Base-by-base conservation (phyloP, 2,888 invertebrate genomes). In the Heliothis peltigera region DNA sequence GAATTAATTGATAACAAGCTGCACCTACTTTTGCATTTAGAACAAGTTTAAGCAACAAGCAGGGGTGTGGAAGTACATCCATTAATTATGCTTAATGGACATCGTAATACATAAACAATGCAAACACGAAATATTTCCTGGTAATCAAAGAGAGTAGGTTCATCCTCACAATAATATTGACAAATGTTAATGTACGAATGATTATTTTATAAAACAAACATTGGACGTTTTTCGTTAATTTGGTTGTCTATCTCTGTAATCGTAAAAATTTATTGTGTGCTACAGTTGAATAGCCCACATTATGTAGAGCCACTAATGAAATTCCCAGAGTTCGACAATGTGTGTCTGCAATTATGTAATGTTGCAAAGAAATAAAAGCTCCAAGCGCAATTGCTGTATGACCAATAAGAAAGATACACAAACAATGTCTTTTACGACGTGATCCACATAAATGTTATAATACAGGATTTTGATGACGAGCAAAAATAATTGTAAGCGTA, bases 291-390 rank as follows among this genome's bases (percentile, higher is more conserved):
- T 59, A 66, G 48, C 51, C 46, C 51, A 61, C 52, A 55, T 64
- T 58, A 51, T 60, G 55, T 70, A 28, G 54, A 64, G 18, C 10
- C 19, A 32, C 53, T 61, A 73, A 74, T 78, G 54, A 59, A 65
- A 70, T 28, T 60, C 32, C 8, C 48, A 58, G 63, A 48, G n/a
- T 51, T 62, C 54, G 52, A 51, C 15, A 54, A 73, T 56, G 55
- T 61, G 46, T 55, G 47, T 49, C 55, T 66, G 28, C 28, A 63
- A 79, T 70, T 68, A 81, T 64, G 44, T 81, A 72, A 81, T 79
- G 53, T 65, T 65, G 52, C 57, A 55, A 64, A 64, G 28, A 78
- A 75, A 64, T 75, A 73, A 68, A 65, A 76, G 56, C 61, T 66
- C 57, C 42, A 63, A n/a, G n/a, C 61, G 61, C 32, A 57, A 55